Evolutionary conservation across 2,113 vertebrate genomes (phyloP).

Genomic region (Cairina moschata): DNA sequence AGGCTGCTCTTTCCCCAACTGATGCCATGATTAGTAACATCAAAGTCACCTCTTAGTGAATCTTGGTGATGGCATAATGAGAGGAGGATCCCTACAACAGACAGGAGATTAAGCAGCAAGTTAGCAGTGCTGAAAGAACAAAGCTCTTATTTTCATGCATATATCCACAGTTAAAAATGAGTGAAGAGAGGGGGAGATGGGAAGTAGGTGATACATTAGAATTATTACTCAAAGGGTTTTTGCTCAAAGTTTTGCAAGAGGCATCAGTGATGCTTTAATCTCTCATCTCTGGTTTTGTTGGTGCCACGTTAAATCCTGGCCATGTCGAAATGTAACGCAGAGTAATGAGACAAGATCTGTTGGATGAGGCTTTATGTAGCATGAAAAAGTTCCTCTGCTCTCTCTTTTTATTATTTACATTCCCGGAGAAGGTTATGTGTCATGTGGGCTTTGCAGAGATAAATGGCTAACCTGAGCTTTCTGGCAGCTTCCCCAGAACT

Average conservation of each 20-base stretch:
- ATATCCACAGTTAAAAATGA: not conserved
- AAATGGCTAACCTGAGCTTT: not conserved
- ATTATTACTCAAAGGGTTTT: not conserved
- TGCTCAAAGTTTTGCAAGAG: conserved; percentile 16
- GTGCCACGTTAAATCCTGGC: not conserved
- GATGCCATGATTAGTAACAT: conserved; percentile 10
- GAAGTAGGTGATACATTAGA: not conserved
- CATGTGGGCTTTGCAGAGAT: conserved; percentile 2
- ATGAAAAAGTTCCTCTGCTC: conserved; percentile 17
- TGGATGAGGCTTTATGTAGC: conserved; percentile 38
- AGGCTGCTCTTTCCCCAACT: not conserved
- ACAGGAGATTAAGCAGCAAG: conserved; percentile 19
- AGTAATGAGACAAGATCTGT: not conserved
- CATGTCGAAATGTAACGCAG: not conserved
- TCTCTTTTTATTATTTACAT: conserved; percentile 48
- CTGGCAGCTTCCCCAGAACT: conserved; percentile 33
- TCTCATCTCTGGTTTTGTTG: conserved; percentile 15
- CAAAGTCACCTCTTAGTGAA: not conserved
- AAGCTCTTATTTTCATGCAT: not conserved
- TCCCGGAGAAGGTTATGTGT: conserved; percentile 42
- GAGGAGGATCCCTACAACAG: not conserved
- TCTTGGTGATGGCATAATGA: not conserved
- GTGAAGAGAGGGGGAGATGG: not conserved
- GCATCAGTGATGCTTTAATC: not conserved
- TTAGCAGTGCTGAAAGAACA: not conserved